Percentiles rank a stretch among this genome's conserved stretches.
phyloP scores from a whole-genome alignment of 2,888 invertebrate genomes.

The Stictocephala bisonia region DNA sequence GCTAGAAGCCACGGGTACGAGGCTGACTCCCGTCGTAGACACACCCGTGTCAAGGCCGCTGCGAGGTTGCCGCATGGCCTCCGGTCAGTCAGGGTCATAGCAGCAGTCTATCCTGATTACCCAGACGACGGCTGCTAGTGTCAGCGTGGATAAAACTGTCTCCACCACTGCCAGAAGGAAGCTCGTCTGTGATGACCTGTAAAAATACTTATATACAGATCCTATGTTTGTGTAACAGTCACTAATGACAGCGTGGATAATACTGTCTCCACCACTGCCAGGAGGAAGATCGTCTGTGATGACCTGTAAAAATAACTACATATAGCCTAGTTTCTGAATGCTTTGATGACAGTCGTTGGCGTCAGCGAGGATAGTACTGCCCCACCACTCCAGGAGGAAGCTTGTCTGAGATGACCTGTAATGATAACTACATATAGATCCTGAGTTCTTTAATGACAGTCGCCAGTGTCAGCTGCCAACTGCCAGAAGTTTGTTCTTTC shows the following conservation, averaged over 20 bases:
- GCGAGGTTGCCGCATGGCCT: constrained; percentile 41
- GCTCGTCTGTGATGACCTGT: constrained; percentile 52
- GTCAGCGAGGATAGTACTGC: too few species aligned
- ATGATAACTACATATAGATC: too few species aligned
- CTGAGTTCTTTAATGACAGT: too few species aligned
- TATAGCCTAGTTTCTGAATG: too few species aligned
- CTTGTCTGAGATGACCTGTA: too few species aligned
- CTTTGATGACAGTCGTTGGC: background rate
- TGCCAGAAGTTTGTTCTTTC: constrained; percentile 55
- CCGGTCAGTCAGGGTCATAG: constrained; percentile 61
- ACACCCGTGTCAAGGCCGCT: constrained; percentile 63
- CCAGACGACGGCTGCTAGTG: constrained; percentile 55
- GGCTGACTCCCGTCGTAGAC: constrained; percentile 35
- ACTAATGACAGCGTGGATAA: constrained; percentile 56
- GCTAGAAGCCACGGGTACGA: constrained; percentile 44
- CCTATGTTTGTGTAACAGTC: too few species aligned
- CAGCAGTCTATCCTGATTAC: constrained; percentile 58
- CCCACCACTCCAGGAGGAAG: too few species aligned
- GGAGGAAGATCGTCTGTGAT: constrained; percentile 53
- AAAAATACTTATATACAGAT: too few species aligned
- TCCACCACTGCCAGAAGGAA: constrained; percentile 57
- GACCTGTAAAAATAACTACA: constrained; percentile 43
- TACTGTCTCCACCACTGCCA: constrained; percentile 57
- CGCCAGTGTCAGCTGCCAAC: too few species aligned
- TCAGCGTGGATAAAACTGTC: constrained; percentile 54